Conservation (phyloP, 2,113 vertebrate genomes). For the Plestiodon gilberti region DNA sequence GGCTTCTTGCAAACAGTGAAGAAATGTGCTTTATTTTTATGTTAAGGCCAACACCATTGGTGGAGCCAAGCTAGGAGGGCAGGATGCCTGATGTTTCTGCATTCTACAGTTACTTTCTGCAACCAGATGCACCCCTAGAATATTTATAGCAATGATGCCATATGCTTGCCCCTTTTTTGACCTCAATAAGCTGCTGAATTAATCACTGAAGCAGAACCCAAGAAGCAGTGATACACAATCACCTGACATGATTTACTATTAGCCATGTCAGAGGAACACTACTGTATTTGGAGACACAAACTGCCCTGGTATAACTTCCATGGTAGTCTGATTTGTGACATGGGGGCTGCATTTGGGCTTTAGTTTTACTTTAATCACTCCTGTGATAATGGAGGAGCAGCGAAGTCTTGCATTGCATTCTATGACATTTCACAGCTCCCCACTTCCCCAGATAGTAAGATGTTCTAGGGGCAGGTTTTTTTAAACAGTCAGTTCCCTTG, state of each 20-base stretch:
- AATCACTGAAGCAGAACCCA: constrained; percentile 66
- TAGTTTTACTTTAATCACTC: constrained; percentile 60
- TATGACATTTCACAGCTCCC: constrained; percentile 49
- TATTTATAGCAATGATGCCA: constrained; percentile 72
- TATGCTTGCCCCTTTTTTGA: constrained; percentile 60
- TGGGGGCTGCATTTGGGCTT: constrained; percentile 20
- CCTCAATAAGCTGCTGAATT: constrained; percentile 77
- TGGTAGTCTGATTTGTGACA: constrained; percentile 19
- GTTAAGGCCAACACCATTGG: constrained; percentile 34
- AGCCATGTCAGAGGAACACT: constrained; percentile 37
- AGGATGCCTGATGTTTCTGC: constrained; percentile 48
- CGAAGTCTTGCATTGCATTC: constrained; percentile 63
- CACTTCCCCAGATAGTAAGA: neutral
- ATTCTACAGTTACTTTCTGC: constrained; percentile 65
- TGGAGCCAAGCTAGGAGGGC: constrained; percentile 14
- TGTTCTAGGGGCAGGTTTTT: neutral
- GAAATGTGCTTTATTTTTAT: constrained; percentile 42
- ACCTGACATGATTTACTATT: constrained; percentile 66
- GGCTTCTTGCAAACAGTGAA: neutral
- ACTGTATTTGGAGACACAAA: constrained; percentile 43
- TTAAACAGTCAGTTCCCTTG: neutral
- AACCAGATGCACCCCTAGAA: constrained; percentile 58
- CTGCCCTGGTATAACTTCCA: constrained; percentile 20
- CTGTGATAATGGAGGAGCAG: constrained; percentile 34
- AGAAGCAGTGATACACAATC: constrained; percentile 46